Conservation (phyloP, 1,140 invertebrate species). For the Euura lappo region DNA sequence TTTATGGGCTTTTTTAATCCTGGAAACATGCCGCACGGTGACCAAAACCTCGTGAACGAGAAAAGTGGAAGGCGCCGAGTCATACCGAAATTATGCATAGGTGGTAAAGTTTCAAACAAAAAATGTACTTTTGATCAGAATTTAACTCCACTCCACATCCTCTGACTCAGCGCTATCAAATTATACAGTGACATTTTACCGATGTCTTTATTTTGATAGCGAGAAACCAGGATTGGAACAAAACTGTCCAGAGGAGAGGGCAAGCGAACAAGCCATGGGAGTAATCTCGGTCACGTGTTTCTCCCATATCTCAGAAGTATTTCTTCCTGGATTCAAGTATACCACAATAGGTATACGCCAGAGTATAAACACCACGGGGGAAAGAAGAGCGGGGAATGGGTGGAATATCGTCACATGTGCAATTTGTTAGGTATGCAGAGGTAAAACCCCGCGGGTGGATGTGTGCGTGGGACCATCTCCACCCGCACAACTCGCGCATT, state of each 20-base stretch:
- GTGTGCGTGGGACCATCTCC: constrained; percentile 6
- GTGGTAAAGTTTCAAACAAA: too few relatives aligned
- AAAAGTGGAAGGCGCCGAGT: too few relatives aligned
- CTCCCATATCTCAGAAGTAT: constrained; percentile 2
- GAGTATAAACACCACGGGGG: neutral
- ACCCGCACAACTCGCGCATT: constrained; percentile 20
- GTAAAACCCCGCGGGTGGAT: neutral
- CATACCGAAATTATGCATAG: too few relatives aligned
- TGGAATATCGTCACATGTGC: constrained; percentile 5
- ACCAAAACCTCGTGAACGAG: neutral
- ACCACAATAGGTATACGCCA: neutral
- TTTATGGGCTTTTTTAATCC: constrained; percentile 45
- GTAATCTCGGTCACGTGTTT: constrained; percentile 1
- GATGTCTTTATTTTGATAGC: constrained; percentile 1
- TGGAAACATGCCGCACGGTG: neutral
- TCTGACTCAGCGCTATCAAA: too few relatives aligned
- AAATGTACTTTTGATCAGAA: too few relatives aligned
- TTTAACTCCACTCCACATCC: too few relatives aligned
- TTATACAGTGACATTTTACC: neutral
- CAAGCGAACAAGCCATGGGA: neutral
- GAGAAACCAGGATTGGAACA: neutral
- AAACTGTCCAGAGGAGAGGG: neutral
- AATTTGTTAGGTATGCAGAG: constrained; percentile 5
- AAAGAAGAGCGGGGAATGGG: neutral
- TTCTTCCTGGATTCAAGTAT: neutral